A percentile compares a stretch with the other conserved stretches of the same genome.
Conservation (phyloP, 2,888 invertebrate species). For the Acanthococcus lagerstroemiae region DNA sequence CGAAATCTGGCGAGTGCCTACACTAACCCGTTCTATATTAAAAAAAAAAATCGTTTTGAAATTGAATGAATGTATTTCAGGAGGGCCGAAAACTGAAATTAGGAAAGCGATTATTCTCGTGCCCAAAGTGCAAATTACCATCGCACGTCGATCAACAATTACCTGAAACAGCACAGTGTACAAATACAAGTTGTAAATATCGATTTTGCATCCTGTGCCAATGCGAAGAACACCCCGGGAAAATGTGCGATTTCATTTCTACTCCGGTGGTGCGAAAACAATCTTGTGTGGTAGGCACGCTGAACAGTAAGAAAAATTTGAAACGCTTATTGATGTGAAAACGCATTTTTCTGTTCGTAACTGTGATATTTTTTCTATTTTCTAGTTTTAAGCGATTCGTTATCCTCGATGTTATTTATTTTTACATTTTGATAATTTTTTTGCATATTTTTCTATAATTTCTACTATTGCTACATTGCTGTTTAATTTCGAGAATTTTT, state of each 20-base stretch:
- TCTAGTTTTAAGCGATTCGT: background rate
- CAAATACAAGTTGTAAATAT: conserved; percentile 35
- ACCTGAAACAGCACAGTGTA: conserved; percentile 34
- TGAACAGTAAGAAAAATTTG: conserved; percentile 4
- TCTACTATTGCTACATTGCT: background rate
- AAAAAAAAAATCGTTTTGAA: background rate
- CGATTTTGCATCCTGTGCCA: conserved; percentile 37
- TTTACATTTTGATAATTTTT: background rate
- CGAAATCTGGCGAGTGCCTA: too few relatives aligned
- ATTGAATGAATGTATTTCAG: conserved; percentile 33
- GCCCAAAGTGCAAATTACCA: conserved; percentile 39
- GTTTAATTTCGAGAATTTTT: background rate
- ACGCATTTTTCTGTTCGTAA: background rate
- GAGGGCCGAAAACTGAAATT: conserved; percentile 37
- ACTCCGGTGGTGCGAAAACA: conserved; percentile 11
- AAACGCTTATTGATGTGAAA: conserved; percentile 15
- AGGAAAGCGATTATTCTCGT: conserved; percentile 38
- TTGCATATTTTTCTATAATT: background rate
- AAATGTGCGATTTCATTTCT: conserved; percentile 27
- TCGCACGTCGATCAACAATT: conserved; percentile 35
- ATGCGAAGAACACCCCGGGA: conserved; percentile 29
- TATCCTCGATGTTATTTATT: background rate
- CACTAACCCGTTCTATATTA: background rate
- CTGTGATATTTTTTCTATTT: conserved; percentile 21
- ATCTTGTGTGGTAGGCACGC: background rate